Percentiles rank a stretch among this genome's conserved stretches.
Conservation (phyloP, 1,140 invertebrate genomes). For the Ericerus pela region DNA sequence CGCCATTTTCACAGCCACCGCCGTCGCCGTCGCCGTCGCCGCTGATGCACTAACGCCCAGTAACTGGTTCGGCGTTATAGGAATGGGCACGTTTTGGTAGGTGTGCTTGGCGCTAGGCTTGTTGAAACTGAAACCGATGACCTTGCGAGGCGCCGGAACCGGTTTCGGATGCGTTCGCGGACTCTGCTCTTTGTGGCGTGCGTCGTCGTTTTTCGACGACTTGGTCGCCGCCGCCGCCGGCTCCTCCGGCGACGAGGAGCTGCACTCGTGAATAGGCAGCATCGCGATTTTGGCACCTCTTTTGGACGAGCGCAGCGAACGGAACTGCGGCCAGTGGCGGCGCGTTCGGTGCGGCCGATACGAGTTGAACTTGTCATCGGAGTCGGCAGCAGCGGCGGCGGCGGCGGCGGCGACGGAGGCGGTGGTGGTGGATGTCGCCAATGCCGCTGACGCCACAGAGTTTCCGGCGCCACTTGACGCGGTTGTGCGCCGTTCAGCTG, state of each 20-base stretch:
- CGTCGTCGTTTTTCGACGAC: too few species aligned
- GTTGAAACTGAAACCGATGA: slow-evolving; percentile 21
- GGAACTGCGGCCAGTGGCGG: slow-evolving; percentile 22
- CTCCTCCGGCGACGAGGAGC: slow-evolving; percentile 21
- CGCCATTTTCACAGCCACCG: neutral
- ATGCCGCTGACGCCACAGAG: slow-evolving; percentile 22
- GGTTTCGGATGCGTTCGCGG: slow-evolving; percentile 25
- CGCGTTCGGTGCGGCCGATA: slow-evolving; percentile 24
- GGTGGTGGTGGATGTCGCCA: slow-evolving; percentile 31
- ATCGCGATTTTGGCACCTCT: slow-evolving; percentile 32
- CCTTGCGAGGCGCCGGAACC: slow-evolving; percentile 32
- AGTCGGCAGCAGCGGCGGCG: slow-evolving; percentile 24
- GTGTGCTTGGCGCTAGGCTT: slow-evolving; percentile 34
- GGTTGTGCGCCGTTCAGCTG: slow-evolving; percentile 10
- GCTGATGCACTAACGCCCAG: neutral
- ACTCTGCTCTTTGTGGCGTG: too few species aligned
- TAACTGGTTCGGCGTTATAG: slow-evolving; percentile 30
- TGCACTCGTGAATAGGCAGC: slow-evolving; percentile 33
- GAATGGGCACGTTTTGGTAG: slow-evolving; percentile 38
- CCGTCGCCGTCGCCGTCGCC: neutral
- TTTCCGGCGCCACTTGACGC: neutral
- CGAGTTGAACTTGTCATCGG: slow-evolving; percentile 32
- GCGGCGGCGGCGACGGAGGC: slow-evolving; percentile 25
- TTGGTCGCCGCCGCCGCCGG: neutral
- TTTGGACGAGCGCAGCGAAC: slow-evolving; percentile 21